Conservation (phyloP, 2,797 vertebrate species). For the Amblyopsis hoosieri region DNA sequence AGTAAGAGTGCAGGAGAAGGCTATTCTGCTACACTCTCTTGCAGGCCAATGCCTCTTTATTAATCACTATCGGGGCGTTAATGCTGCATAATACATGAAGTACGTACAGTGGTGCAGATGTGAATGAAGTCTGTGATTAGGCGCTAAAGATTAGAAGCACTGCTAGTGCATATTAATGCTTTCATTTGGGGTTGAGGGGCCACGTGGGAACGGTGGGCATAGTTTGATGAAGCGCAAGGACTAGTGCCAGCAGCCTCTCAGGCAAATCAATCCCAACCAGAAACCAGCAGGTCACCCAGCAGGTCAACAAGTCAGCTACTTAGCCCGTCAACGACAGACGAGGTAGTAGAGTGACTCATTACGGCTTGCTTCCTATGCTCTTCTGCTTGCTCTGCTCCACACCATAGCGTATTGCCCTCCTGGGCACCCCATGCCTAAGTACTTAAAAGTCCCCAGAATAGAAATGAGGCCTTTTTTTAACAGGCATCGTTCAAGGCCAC, state of each 20-base stretch:
- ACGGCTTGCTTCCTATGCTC: slow-evolving; percentile 43
- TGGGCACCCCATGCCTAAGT: slow-evolving; percentile 61
- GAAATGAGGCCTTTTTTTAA: slow-evolving; percentile 56
- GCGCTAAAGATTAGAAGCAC: slow-evolving; percentile 73
- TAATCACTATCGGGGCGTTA: slow-evolving; percentile 82
- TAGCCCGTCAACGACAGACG: slow-evolving; percentile 26
- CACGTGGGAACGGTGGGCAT: not conserved
- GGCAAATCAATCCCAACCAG: slow-evolving; percentile 16
- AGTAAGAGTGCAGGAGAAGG: slow-evolving; percentile 49
- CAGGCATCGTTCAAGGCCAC: slow-evolving; percentile 62
- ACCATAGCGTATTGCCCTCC: slow-evolving; percentile 52
- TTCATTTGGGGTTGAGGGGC: slow-evolving; percentile 33
- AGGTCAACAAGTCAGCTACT: slow-evolving; percentile 32
- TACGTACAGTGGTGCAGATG: slow-evolving; percentile 80
- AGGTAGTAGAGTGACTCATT: slow-evolving; percentile 48
- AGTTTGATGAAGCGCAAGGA: slow-evolving; percentile 16
- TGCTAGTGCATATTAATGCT: slow-evolving; percentile 72
- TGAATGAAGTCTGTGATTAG: slow-evolving; percentile 78
- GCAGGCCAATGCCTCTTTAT: slow-evolving; percentile 71
- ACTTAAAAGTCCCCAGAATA: slow-evolving; percentile 61
- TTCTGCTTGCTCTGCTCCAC: slow-evolving; percentile 55
- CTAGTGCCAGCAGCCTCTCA: not conserved
- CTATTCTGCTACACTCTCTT: slow-evolving; percentile 24
- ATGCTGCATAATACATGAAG: slow-evolving; percentile 84
- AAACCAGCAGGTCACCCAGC: slow-evolving; percentile 11